Evolutionary conservation across 2,888 invertebrate genomes (phyloP), one percentile per base, ranked within the genome.

Genomic region (Ceramica pisi): DNA sequence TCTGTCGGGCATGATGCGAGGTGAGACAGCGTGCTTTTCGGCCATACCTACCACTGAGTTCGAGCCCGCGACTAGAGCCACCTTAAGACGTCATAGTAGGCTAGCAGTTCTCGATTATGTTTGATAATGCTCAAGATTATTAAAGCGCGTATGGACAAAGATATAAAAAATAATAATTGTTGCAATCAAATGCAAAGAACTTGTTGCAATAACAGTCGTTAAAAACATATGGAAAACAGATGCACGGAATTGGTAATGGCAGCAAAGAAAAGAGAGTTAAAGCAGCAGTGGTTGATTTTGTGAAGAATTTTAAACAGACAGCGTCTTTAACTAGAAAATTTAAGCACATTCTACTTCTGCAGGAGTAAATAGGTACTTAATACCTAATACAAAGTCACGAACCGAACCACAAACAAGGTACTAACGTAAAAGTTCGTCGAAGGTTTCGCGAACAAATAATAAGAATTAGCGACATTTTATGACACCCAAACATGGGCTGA

Each of bases 391-490:
- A 50, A 71, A 75, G 60, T 81, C 53, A 63, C 60, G 61, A 74
- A 75, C 60, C 21, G 1, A 67, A 75, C 69, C 55, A 65, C 66
- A 78, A 75, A 78, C 61, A 81, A 71, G 31, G 60, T 57, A 74
- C 73, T 64, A 50, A 66, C n/a, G 35, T 60, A n/a, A 71, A 78
- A 68, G 65, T 80, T 80, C 78, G 80, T 82, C 81, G 80, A 79
- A 83, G 86, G 81, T 89, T 92, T 94, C 88, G 88, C 92, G 87
- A 75, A 89, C 90, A 94, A 92, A 94, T 86, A 92, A 89, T 78
- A 86, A 87, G 89, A 90, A 93, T 92, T 92, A 92, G 92, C 93
- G 87, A 90, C 85, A 74, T 88, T 89, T 91, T 87, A 90, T 87
- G 82, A 83, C 87, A 78, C 68, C 80, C 88, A 89, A 92, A 92